These are phyloP conservation scores for Suncus etruscus DNA, from an alignment of 2,113 vertebrate genomes.

Conservation along the genomic window DNA sequence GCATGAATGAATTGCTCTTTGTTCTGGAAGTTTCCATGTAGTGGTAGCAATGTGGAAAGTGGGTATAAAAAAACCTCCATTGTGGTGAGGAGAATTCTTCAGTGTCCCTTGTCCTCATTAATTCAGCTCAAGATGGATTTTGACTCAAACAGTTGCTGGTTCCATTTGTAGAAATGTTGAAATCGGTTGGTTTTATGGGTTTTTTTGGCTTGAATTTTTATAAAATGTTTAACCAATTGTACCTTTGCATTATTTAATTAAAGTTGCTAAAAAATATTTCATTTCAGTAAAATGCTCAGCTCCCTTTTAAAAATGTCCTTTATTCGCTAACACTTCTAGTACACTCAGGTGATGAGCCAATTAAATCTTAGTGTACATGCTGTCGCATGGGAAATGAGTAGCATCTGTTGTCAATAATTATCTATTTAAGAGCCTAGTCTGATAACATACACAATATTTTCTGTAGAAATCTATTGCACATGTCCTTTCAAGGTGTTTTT, in stretches of 20 bases:
- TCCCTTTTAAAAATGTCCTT: conserved; percentile 76
- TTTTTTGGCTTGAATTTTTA: conserved; percentile 86
- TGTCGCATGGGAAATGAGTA: conserved; percentile 84
- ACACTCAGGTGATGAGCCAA: conserved; percentile 85
- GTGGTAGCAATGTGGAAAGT: conserved; percentile 85
- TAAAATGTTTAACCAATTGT: conserved; percentile 87
- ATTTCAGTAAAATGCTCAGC: conserved; percentile 80
- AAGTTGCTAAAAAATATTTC: conserved; percentile 81
- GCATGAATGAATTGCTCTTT: conserved; percentile 85
- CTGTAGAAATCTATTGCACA: conserved; percentile 71
- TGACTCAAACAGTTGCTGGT: conserved; percentile 82
- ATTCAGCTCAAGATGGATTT: conserved; percentile 74
- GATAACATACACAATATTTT: conserved; percentile 75
- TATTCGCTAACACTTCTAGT: conserved; percentile 78
- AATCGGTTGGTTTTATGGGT: conserved; percentile 86
- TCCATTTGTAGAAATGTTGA: conserved; percentile 84
- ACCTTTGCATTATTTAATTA: conserved; percentile 87
- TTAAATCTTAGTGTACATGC: conserved; percentile 82
- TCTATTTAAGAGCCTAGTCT: conserved; percentile 70
- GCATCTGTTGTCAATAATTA: conserved; percentile 78
- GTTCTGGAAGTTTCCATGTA: conserved; percentile 86
- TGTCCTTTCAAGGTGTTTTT: conserved; percentile 62
- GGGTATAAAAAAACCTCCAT: conserved; percentile 80
- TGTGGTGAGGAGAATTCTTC: conserved; percentile 86
- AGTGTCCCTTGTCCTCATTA: conserved; percentile 77